Percentiles rank a stretch among this genome's conserved stretches.
phyloP scores from a whole-genome alignment of 1,140 invertebrate species.

The Oryctes rhinoceros region DNA sequence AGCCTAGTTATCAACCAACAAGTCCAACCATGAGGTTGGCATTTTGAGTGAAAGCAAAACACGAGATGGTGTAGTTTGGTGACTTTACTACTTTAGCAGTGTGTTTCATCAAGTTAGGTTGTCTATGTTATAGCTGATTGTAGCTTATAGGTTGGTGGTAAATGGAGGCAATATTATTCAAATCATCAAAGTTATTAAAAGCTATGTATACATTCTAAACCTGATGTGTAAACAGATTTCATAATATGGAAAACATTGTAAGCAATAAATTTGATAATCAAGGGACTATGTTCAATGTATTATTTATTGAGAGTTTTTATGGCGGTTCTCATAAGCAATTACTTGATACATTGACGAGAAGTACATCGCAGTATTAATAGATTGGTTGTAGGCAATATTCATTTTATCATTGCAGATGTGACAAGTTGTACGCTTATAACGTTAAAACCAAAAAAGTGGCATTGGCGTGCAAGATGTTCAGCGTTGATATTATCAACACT shows the following conservation, averaged over 20 bases:
- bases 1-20: no score
- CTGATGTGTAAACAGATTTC: neutral
- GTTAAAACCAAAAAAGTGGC: constrained; percentile 79
- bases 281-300: constrained; percentile 25
- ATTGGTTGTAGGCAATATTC: neutral
- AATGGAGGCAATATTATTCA: no score
- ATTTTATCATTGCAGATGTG: constrained; percentile 49
- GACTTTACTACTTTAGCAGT: no score
- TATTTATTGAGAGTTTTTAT: constrained; percentile 72
- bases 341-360: constrained; percentile 65
- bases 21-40: no score
- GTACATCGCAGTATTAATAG: constrained; percentile 49
- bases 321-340: constrained; percentile 77
- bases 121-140: no score
- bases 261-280: neutral
- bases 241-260: neutral
- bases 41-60: no score
- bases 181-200: no score
- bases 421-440: constrained; percentile 63
- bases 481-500: constrained; percentile 70
- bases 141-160: no score
- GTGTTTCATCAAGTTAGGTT: no score
- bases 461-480: constrained; percentile 77
- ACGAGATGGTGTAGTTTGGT: no score
- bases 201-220: no score